phyloP scores from a whole-genome alignment of 2,888 invertebrate genomes.

The Teleogryllus oceanicus region DNA sequence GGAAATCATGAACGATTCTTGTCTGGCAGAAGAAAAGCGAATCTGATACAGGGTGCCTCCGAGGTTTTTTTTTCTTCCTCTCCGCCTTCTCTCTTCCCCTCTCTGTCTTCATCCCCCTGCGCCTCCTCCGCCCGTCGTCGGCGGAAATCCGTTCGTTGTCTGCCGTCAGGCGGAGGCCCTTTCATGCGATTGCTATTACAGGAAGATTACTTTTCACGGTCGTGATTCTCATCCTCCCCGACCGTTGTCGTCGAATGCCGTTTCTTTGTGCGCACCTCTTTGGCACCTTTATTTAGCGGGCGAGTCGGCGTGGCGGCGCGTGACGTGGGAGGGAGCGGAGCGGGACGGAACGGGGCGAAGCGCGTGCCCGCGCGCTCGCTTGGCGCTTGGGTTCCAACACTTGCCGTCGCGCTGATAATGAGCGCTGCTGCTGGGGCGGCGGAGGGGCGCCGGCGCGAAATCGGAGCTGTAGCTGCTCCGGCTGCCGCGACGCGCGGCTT shows the following conservation, averaged over 20 bases:
- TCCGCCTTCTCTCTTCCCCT: too few relatives aligned
- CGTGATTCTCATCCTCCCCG: not conserved
- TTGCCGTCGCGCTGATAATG: not conserved
- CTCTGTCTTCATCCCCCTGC: too few relatives aligned
- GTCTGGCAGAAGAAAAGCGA: constrained; percentile 7
- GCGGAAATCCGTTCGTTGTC: not conserved
- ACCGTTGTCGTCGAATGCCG: not conserved
- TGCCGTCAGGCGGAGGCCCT: constrained; percentile 7
- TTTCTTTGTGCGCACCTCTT: constrained; percentile 18
- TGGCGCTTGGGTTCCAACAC: not conserved
- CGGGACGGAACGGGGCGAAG: not conserved
- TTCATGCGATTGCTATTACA: constrained; percentile 18
- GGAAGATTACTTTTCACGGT: constrained; percentile 18
- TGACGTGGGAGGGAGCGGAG: not conserved
- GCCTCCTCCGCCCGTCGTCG: not conserved
- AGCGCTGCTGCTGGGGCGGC: not conserved
- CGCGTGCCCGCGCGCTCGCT: not conserved
- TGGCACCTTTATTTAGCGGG: constrained; percentile 6
- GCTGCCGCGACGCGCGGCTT: not conserved
- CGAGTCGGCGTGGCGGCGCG: not conserved
- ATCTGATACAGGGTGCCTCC: not conserved
- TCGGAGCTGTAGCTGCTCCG: not conserved
- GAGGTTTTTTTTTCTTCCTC: too few relatives aligned
- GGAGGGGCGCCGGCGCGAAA: not conserved
- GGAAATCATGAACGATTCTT: constrained; percentile 18